Base-by-base conservation (phyloP, 1,140 invertebrate genomes). In the Hyles euphorbiae region DNA sequence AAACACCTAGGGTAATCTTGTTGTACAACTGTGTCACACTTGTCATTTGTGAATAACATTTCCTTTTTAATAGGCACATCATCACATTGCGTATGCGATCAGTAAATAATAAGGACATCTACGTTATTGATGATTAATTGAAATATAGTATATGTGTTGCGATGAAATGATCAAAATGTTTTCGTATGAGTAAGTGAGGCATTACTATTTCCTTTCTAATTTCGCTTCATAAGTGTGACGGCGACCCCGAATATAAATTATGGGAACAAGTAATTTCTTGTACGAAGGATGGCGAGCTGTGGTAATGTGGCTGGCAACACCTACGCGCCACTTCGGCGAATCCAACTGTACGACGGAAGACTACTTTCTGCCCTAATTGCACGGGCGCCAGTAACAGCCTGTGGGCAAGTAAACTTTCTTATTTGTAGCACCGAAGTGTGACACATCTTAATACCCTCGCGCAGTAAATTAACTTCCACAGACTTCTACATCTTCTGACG, bases 171-270 rank as follows among this genome's bases (percentile, higher is more conserved):
- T 48, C 47, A 48, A 48, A 12, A 48, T 48, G 47, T 48, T 48
- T n/a, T 48, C 11, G 47, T 5, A 53, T 55, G 58, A 61, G 67
- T 68, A 67, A 60, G 68, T 70, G 78, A 59, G 70, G 73, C 68
- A 80, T 81, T 80, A 68, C 67, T 67, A 67, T 76, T 75, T 80
- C 83, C 81, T 84, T 85, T 86, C 85, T 88, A 85, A 87, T 84
- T 68, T 74, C 67, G 63, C 72, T 72, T 81, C 64, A 69, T 68
- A 82, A 81, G 79, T 84, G 79, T 84, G 76, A 83, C 83, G 66
- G 65, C 72, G 80, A 81, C 86, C 83, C 73, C 77, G 80, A 88
- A 86, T 83, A 76, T 68, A 81, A 87, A 84, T 83, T 81, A 86
- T 85, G 78, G 78, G 81, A 85, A 81, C 81, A 76, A 78, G 78